Percentiles rank a stretch among this genome's conserved stretches.
Evolutionary conservation across 2,888 invertebrate species (phyloP).

Genomic region (Lochmaea crataegi): DNA sequence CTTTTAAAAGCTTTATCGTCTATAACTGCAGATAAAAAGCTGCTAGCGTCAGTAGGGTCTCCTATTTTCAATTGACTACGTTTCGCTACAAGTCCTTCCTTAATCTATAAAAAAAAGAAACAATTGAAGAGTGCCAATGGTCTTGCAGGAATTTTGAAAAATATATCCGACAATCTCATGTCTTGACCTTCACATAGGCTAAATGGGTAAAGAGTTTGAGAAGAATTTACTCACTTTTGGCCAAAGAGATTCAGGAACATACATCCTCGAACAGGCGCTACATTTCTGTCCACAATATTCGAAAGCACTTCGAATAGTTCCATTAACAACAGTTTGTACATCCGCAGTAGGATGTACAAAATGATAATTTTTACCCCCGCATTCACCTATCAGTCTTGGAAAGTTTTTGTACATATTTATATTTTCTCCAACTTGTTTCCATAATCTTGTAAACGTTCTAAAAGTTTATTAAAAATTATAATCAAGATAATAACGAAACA

Average conservation of each 20-base stretch:
- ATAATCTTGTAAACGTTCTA: conserved; percentile 91
- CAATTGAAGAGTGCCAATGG: neutral
- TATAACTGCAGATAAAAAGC: conserved; percentile 96
- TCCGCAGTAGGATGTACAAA: conserved; percentile 95
- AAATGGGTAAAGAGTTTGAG: too few relatives aligned
- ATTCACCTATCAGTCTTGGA: conserved; percentile 94
- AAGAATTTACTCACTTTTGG: conserved; percentile 56
- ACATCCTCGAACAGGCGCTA: conserved; percentile 97
- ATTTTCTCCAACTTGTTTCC: conserved; percentile 93
- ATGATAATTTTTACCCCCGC: conserved; percentile 99
- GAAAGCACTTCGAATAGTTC: conserved; percentile 91
- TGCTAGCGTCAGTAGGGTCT: conserved; percentile 82
- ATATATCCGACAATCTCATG: too few relatives aligned
- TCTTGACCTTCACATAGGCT: too few relatives aligned
- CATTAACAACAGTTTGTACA: conserved; percentile 80
- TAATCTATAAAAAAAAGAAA: conserved; percentile 66
- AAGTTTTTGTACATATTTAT: conserved; percentile 87
- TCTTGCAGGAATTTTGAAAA: neutral
- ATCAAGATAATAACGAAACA: too few relatives aligned
- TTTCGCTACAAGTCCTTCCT: conserved; percentile 77
- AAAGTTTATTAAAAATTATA: too few relatives aligned
- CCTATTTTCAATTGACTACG: conserved; percentile 85
- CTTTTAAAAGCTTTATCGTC: conserved; percentile 93
- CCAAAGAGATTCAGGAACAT: conserved; percentile 93
- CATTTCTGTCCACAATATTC: conserved; percentile 99